phyloP scores from a whole-genome alignment of 2,113 vertebrate species.

The Ophthalmolycus amberensis region DNA sequence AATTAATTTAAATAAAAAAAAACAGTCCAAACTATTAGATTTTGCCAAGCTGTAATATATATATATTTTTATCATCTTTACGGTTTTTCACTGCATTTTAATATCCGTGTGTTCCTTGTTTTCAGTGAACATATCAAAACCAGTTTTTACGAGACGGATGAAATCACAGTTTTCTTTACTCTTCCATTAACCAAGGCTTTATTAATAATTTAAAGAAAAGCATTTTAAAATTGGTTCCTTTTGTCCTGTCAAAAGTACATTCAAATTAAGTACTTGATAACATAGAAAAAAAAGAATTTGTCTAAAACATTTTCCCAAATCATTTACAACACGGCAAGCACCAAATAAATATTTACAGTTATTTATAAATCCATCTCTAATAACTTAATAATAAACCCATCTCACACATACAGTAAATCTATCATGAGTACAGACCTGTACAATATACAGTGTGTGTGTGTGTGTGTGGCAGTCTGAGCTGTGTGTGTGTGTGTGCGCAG shows the following conservation, averaged over 20 bases:
- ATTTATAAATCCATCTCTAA: slow-evolving; percentile 84
- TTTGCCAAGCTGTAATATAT: neutral
- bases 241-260: slow-evolving; percentile 72
- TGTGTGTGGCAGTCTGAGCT: slow-evolving; percentile 8
- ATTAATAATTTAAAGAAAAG: slow-evolving; percentile 68
- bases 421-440: slow-evolving; percentile 60
- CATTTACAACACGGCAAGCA: slow-evolving; percentile 87
- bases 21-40: neutral
- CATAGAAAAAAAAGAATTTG: slow-evolving; percentile 61
- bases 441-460: slow-evolving; percentile 41
- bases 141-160: neutral
- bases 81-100: neutral
- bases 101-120: neutral
- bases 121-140: neutral
- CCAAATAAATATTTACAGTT: slow-evolving; percentile 88
- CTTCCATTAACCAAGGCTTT: slow-evolving; percentile 58
- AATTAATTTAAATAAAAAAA: slow-evolving; percentile 25
- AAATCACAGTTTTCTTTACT: slow-evolving; percentile 30
- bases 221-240: slow-evolving; percentile 61
- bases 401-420: slow-evolving; percentile 52
- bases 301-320: slow-evolving; percentile 69
- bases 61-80: neutral
- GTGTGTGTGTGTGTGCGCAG: slow-evolving; percentile 36
- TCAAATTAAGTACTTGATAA: slow-evolving; percentile 64
- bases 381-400: slow-evolving; percentile 71